A percentile compares a stretch with the other conserved stretches of the same genome.
Evolutionary conservation across 2,113 vertebrate genomes (phyloP).

Genomic region (Stictonetta naevosa): DNA sequence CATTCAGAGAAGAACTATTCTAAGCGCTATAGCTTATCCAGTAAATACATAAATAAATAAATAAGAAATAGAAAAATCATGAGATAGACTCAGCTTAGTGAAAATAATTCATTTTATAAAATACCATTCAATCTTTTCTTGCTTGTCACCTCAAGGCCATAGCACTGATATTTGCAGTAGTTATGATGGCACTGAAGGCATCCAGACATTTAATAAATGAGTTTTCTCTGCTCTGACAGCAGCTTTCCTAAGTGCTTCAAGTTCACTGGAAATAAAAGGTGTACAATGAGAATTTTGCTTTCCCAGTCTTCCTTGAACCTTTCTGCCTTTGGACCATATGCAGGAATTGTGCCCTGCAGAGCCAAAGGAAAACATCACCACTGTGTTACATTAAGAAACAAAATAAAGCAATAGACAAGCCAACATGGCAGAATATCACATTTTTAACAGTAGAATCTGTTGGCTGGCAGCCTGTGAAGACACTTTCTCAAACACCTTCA

Average conservation of each 20-base stretch:
- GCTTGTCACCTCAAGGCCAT: background rate
- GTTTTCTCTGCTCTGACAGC: background rate
- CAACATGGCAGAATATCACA: rapidly evolving
- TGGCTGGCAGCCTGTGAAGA: background rate
- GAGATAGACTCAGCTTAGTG: background rate
- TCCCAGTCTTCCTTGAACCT: background rate
- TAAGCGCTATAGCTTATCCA: background rate
- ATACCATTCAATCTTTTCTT: background rate
- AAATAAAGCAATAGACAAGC: background rate
- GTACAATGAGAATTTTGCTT: background rate
- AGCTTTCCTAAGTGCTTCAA: background rate
- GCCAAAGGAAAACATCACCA: background rate
- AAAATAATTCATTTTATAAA: background rate
- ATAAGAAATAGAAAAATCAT: background rate
- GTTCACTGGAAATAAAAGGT: background rate
- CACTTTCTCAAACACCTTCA: background rate
- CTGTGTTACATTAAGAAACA: background rate
- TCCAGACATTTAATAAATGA: background rate
- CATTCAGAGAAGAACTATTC: background rate
- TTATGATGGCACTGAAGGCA: background rate
- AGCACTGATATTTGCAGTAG: background rate
- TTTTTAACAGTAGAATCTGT: background rate
- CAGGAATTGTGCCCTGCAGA: background rate
- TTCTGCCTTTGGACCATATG: background rate
- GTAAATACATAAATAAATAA: no score